These are phyloP conservation scores for Dipodomys stephensi DNA, from an alignment of 2,113 vertebrate species.

Conservation along the genomic window DNA sequence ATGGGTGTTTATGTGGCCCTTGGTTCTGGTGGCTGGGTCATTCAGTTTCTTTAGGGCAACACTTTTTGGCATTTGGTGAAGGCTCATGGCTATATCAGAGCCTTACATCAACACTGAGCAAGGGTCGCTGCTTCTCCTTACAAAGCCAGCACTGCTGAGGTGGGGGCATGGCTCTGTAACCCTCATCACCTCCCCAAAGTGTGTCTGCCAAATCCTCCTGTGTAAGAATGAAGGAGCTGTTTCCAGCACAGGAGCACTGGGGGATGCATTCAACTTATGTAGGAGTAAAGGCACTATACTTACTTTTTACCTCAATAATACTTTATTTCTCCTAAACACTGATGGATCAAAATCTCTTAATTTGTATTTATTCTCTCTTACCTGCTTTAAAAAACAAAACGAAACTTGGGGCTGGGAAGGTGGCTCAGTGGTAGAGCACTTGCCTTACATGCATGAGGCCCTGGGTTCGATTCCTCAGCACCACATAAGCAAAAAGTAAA, in stretches of 20 bases:
- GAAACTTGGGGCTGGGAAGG: background rate
- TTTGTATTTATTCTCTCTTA: constrained; percentile 1
- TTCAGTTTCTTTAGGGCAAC: background rate
- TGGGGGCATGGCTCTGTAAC: background rate
- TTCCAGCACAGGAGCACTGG: background rate
- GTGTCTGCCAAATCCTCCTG: background rate
- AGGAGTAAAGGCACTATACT: background rate
- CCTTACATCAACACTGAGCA: no score
- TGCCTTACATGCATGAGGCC: no score
- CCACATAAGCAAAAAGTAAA: no score
- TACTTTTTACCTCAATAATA: background rate
- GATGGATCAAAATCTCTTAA: background rate
- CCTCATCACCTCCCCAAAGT: no score
- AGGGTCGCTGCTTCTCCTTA: background rate
- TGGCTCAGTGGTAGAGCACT: no score
- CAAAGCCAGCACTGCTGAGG: background rate
- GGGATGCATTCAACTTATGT: background rate
- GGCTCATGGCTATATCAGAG: background rate
- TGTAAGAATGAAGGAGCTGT: background rate
- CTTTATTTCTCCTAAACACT: background rate
- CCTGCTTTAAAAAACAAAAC: background rate
- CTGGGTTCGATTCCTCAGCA: no score
- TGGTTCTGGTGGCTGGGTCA: background rate
- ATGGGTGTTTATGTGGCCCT: background rate
- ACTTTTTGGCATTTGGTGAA: background rate